Evolutionary conservation across 2,888 invertebrate species (phyloP), one percentile per base, ranked within the genome.

Genomic region (Eupithecia subfuscata): DNA sequence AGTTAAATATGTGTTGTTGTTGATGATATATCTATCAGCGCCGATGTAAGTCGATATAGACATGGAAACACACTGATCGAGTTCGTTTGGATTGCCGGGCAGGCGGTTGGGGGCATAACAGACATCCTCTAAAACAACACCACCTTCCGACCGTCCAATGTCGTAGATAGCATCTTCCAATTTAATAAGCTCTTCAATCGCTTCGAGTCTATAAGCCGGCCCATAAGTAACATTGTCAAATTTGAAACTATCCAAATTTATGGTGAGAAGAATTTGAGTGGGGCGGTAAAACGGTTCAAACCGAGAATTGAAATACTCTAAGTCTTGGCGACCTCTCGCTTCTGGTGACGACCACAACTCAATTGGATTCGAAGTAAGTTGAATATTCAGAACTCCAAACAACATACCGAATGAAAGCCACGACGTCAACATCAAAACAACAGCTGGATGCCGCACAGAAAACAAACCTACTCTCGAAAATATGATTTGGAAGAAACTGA

Each of bases 271-370:
- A 72, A 99, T 93, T 93, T 99, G 99, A 85, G 98, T 97, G 3
- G 98, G 97, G 72, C 98, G 95, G 89, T 98, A 98, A 91, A 98
- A 99, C 0, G 98, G 98, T 12, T 96, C 96, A 88, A 99, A 99
- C 84, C 97, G 96, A 18, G 95, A 91, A 89, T 99, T 99, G 85
- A 97, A 99, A 88, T 97, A 98, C 78, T 98, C 96, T 87, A 98
- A 97, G 86, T 99, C 98, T 63, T 96, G 87, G 75, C 99, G 96
- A 52, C 98, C 97, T 77, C 96, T 95, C 83, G 98, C 98, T 40
- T 95, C 91, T 1, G 98, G 97, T 0, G 98, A 95, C 0, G 99
- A 98, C 99, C 99, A 99, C 65, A 99, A 95, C 88, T 99, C 97
- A 2, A 99, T 96, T 0, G 99, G 99, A 88, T 98, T 97, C 0